Conservation (phyloP, 2,113 vertebrate genomes). For the Fukomys damarensis region DNA sequence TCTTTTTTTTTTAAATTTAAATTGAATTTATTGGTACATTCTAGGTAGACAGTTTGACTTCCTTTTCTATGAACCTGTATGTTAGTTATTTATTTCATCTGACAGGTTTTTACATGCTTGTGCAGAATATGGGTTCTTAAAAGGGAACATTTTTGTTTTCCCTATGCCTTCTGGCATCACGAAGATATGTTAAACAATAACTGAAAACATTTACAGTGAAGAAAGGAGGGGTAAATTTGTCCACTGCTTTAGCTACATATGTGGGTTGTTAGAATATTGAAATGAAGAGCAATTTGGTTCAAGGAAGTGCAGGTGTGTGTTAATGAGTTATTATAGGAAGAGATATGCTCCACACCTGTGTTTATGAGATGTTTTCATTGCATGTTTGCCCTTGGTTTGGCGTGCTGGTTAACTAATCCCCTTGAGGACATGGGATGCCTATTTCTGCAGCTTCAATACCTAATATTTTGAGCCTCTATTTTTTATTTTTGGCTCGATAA, state of each 20-base stretch:
- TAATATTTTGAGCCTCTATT: neutral
- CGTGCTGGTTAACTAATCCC: slow-evolving; percentile 44
- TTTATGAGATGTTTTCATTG: neutral
- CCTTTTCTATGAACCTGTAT: neutral
- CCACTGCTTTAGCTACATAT: neutral
- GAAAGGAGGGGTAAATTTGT: slow-evolving; percentile 18
- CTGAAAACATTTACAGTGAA: slow-evolving; percentile 2
- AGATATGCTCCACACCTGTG: slow-evolving; percentile 24
- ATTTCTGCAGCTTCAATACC: slow-evolving; percentile 7
- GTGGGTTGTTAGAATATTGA: slow-evolving; percentile 28
- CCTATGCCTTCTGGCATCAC: neutral
- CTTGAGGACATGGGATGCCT: neutral
- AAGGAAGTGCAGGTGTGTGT: slow-evolving; percentile 62
- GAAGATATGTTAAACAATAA: neutral
- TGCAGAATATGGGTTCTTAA: neutral
- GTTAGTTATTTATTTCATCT: neutral
- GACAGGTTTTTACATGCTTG: neutral
- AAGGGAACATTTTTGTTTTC: neutral
- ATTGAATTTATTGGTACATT: too few relatives aligned
- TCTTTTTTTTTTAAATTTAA: too few relatives aligned
- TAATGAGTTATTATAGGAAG: neutral
- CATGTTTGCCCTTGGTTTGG: slow-evolving; percentile 33
- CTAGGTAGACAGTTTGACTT: too few relatives aligned
- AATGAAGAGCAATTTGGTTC: slow-evolving; percentile 45
- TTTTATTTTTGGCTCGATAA: slow-evolving; percentile 52